Percentiles rank a stretch among this genome's conserved stretches.
These are phyloP conservation scores for Ylistrum balloti DNA, from an alignment of 1,140 invertebrate species.

Conservation along the genomic window DNA sequence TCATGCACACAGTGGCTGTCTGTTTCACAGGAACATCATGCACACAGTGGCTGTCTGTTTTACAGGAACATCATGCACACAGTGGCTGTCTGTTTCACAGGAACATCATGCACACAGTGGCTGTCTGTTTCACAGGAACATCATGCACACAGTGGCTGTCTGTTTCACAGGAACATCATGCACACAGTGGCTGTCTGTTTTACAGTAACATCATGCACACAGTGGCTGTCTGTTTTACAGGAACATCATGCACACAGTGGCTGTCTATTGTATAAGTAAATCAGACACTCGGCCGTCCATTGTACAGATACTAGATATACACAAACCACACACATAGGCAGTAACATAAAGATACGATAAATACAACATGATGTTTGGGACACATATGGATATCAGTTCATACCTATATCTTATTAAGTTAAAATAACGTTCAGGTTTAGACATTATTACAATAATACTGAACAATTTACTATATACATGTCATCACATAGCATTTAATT, in stretches of 20 bases:
- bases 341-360: slow-evolving; percentile 20
- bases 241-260: no score
- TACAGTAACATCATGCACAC: no score
- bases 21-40: no score
- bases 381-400: slow-evolving; percentile 38
- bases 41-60: no score
- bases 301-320: background rate
- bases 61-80: no score
- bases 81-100: no score
- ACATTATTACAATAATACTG: slow-evolving; percentile 10
- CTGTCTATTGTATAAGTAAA: no score
- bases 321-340: background rate
- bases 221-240: no score
- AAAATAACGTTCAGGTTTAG: background rate
- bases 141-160: background rate
- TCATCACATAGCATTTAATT: background rate
- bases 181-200: background rate
- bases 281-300: background rate
- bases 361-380: slow-evolving; percentile 39
- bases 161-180: background rate
- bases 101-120: no score
- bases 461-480: background rate
- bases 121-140: no score
- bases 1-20: no score
- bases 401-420: slow-evolving; percentile 12